These are phyloP conservation scores for Bradypodion pumilum DNA, from an alignment of 2,797 vertebrate genomes.

Conservation along the genomic window DNA sequence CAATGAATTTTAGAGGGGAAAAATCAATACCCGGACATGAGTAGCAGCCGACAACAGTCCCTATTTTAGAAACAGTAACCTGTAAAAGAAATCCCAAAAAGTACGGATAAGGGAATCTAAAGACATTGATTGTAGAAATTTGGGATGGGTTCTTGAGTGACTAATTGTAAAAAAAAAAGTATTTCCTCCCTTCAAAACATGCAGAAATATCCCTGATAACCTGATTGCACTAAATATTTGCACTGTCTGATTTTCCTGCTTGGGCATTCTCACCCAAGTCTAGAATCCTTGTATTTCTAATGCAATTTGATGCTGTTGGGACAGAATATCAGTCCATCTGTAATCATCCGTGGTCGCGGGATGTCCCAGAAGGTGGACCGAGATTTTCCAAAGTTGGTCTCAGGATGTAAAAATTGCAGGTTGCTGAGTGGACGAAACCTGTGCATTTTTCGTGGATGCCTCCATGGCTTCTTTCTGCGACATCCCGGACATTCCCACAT, in stretches of 20 bases:
- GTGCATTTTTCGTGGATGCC: no score
- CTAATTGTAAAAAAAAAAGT: not conserved
- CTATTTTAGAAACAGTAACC: no score
- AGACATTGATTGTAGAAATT: not conserved
- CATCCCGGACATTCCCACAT: no score
- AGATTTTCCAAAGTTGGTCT: not conserved
- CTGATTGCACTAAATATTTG: not conserved
- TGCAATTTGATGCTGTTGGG: not conserved
- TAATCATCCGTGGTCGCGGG: fast-evolving
- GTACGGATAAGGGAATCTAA: not conserved
- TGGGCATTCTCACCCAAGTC: fast-evolving
- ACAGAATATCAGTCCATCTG: fast-evolving
- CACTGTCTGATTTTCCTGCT: not conserved
- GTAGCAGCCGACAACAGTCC: no score
- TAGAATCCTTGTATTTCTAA: not conserved
- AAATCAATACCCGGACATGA: no score
- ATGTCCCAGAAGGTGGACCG: not conserved
- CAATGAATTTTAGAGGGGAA: no score
- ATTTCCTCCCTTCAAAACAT: no score
- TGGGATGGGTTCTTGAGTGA: not conserved
- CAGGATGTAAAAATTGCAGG: not conserved
- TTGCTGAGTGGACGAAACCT: not conserved
- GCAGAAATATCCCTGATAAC: not conserved
- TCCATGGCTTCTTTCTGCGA: no score
- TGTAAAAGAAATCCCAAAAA: not conserved